phyloP scores from a whole-genome alignment of 2,888 invertebrate species.

The Smittia aterrima region DNA sequence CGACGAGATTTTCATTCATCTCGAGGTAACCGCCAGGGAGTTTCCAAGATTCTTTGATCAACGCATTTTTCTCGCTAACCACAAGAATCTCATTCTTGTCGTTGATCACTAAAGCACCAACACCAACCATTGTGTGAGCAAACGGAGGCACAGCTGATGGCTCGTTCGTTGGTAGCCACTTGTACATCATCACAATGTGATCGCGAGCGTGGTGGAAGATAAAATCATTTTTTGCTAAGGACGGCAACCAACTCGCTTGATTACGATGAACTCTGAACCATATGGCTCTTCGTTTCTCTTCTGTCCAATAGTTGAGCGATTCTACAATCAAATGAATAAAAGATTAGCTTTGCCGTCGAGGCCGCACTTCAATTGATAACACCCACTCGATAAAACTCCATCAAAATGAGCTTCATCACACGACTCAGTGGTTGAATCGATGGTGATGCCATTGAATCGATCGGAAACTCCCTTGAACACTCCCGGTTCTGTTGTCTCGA shows the following conservation, averaged over 20 bases:
- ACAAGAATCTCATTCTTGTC: constrained; percentile 73
- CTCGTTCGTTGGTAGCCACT: constrained; percentile 70
- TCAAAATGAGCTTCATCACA: constrained; percentile 52
- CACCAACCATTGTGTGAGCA: constrained; percentile 78
- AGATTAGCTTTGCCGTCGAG: constrained; percentile 45
- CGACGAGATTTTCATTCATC: constrained; percentile 69
- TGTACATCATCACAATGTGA: constrained; percentile 74
- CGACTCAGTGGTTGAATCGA: constrained; percentile 57
- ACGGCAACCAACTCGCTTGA: constrained; percentile 72
- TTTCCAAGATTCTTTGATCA: constrained; percentile 68
- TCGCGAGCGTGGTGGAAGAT: constrained; percentile 83
- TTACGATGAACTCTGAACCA: constrained; percentile 77
- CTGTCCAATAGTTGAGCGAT: constrained; percentile 67
- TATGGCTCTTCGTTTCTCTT: constrained; percentile 65
- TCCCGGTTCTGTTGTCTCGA: constrained; percentile 43
- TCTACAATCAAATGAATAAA: constrained; percentile 58
- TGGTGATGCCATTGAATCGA: constrained; percentile 71
- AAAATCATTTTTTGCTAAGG: constrained; percentile 74
- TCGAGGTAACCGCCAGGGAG: constrained; percentile 58
- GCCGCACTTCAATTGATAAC: constrained; percentile 30
- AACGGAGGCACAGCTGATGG: constrained; percentile 68
- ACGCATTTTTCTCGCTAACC: constrained; percentile 66
- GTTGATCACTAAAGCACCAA: constrained; percentile 83
- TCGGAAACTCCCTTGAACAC: constrained; percentile 59
- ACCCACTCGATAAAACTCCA: constrained; percentile 60